Base-by-base conservation (phyloP, 2,888 invertebrate genomes). In the Leptopterna dolabrata region DNA sequence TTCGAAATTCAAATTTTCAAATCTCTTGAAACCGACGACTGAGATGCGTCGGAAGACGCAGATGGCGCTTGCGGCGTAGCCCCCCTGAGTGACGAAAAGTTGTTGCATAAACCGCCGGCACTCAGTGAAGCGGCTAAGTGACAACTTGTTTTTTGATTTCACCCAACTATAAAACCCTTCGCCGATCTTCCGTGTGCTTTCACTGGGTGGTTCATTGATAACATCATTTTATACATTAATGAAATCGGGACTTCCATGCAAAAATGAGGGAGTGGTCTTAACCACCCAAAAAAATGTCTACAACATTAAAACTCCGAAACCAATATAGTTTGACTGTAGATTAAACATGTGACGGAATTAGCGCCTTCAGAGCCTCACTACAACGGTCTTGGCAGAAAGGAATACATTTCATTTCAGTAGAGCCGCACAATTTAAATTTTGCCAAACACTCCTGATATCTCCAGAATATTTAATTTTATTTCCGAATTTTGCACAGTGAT, bases 71-170 rank as follows among this genome's bases (percentile, higher is more conserved):
- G 45, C 45, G 41, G 78, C 78, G 27, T 19, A 41, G 73, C 78
- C 63, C 19, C 63, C 63, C 14, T n/a, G 76, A 82, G 36, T 82
- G 81, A 82, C 81, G 81, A 82, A 82, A 82, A 82, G 55, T 30
- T 55, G 55, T 82, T 82, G 81, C 81, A 82, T 82, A 82, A 82
- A 82, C 63, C 81, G 30, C 55, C 27, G 30, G 55, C 81, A 63
- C 51, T 82, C 63, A 16, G 41, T 63, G 43, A 51, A 82, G 81
- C 81, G 51, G 81, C 73, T 82, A 82, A 82, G 81, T 82, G 81
- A 82, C 81, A 82, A 82, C 81, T 82, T 82, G 81, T 82, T 82
- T 82, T 73, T 82, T 82, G 51, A 51, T 51, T 82, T 82, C 29
- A 43, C 41, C 78, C 78, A 43, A 78, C 78, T 78, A 78, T 47